These are phyloP conservation scores for Thomomys bottae DNA, from an alignment of 2,113 vertebrate genomes.

Conservation along the genomic window DNA sequence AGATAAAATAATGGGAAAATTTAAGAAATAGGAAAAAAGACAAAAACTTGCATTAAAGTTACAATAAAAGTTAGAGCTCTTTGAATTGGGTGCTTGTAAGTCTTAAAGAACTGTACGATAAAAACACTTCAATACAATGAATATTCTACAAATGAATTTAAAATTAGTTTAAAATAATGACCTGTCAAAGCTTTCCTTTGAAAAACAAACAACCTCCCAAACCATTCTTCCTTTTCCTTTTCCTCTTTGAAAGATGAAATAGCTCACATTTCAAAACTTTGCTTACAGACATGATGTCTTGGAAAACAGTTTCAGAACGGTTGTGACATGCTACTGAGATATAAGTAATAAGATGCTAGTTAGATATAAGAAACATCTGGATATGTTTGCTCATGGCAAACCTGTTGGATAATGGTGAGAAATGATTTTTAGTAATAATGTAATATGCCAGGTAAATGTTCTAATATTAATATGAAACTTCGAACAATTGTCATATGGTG, in stretches of 20 bases:
- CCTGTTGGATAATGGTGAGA: neutral
- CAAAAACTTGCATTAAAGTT: slow-evolving; percentile 37
- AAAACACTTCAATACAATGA: neutral
- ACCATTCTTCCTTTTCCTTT: slow-evolving; percentile 9
- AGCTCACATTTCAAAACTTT: slow-evolving; percentile 41
- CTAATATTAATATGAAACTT: slow-evolving; percentile 12
- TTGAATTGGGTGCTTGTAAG: slow-evolving; percentile 5
- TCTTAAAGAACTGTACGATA: neutral
- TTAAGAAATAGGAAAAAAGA: slow-evolving; percentile 29
- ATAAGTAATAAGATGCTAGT: too few relatives aligned
- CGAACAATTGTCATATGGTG: neutral
- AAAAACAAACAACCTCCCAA: slow-evolving; percentile 39
- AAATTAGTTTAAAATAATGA: slow-evolving; percentile 57
- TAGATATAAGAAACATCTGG: slow-evolving; percentile 17
- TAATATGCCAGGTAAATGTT: neutral
- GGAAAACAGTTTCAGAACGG: slow-evolving; percentile 49
- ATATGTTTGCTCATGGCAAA: neutral
- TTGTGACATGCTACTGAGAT: neutral
- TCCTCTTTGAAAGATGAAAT: slow-evolving; percentile 30
- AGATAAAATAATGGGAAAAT: slow-evolving; percentile 42
- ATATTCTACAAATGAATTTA: slow-evolving; percentile 9
- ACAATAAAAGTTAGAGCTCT: neutral
- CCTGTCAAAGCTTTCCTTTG: slow-evolving; percentile 30
- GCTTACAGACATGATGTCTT: slow-evolving; percentile 18
- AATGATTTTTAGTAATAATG: neutral